Evolutionary conservation across 2,113 vertebrate species (phyloP).

Genomic region (Brachypodius melanocephalos): DNA sequence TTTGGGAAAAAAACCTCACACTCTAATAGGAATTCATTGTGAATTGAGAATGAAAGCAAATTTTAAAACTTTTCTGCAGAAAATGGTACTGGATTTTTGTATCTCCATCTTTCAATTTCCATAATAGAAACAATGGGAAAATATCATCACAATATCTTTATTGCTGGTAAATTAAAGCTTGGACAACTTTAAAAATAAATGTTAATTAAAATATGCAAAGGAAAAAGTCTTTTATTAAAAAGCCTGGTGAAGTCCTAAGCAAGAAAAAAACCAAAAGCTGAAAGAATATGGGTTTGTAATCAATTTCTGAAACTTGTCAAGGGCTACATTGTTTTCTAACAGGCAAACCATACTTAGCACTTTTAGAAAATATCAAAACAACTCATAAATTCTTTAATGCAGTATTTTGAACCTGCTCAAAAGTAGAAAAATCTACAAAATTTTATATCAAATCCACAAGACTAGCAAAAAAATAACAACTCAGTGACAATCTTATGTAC

Average conservation of each 20-base stretch:
- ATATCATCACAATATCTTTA: not conserved
- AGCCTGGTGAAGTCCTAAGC: not conserved
- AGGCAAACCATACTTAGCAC: not conserved
- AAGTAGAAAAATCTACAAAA: not conserved
- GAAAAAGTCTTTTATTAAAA: not conserved
- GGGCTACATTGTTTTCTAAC: not conserved
- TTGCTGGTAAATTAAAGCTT: not conserved
- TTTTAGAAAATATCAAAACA: not conserved
- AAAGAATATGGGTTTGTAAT: not conserved
- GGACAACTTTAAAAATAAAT: not conserved
- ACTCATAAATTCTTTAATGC: not conserved
- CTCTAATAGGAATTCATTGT: not conserved
- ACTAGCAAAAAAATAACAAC: not conserved
- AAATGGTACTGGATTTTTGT: not conserved
- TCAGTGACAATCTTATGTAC: too few relatives aligned
- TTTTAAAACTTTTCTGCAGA: not conserved
- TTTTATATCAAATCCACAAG: not conserved
- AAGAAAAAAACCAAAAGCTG: not conserved
- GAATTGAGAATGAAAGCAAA: not conserved
- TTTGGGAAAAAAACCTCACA: not conserved
- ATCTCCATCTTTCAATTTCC: not conserved
- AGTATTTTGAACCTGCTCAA: not conserved
- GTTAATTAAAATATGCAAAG: not conserved
- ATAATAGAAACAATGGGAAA: not conserved
- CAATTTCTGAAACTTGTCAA: not conserved